Evolutionary conservation across 2,113 vertebrate genomes (phyloP), one percentile per base, ranked within the genome.

Genomic region (Poeciliopsis turrubarensis): DNA sequence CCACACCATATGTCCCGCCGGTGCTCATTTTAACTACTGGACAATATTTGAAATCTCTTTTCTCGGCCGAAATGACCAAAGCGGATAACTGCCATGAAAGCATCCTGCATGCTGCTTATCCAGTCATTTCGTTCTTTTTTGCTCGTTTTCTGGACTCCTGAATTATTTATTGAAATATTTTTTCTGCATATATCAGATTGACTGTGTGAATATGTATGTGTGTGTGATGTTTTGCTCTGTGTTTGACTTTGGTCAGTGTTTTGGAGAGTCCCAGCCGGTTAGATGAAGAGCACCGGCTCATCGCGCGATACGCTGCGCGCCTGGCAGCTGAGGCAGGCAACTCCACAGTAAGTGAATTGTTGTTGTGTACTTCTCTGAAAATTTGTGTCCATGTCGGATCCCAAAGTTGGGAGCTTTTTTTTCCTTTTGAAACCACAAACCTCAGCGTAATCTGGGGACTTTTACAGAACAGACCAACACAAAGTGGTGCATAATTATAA

Each of bases 271-370:
- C 97, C 0, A 96, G 97, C 76, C 86, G 96, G 47, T 92, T 98
- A 78, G 97, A 99, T 3, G 97, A 99, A 88, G 97, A 99, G 82
- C 97, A 99, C 76, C 90, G 97, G 29, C 95, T 99, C 57, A 99
- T 99, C 27, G 97, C 97, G 66, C 91, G 97, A 44, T 99, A 99
- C 27, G 97, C 97, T 5, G 97, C 97, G 3, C 94, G 97, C 12
- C 87, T 99, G 87, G 97, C 97, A 6, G 97, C 97, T 3, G 97
- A 98, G 87, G 96, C 97, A 29, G 96, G 96, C 22, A 97, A 93
- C 51, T 94, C 94, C 84, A 85, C 95, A 22, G 97, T 98, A 77
- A 97, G 97, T 89, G 65, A 31, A 31, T 31, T 31, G 30, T 31
- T 31, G 30, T 31, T 31, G 3, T 5, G 47, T 1, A 22, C 47